Evolutionary conservation across 2,888 invertebrate genomes (phyloP).

Genomic region (Gari tellinella): DNA sequence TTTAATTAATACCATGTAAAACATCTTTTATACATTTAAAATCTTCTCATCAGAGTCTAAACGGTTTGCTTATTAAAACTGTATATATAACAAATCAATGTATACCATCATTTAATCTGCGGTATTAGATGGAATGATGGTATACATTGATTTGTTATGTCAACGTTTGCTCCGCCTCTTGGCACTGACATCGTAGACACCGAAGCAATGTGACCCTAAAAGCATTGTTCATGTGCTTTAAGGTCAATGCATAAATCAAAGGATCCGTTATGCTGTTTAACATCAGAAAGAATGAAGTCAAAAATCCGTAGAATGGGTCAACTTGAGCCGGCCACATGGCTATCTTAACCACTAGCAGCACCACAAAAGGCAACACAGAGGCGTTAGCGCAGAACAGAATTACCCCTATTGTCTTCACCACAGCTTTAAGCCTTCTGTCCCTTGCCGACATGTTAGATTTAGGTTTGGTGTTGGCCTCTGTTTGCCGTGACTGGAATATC

Average conservation of each 20-base stretch:
- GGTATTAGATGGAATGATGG: no score
- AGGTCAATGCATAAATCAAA: slow-evolving; percentile 17
- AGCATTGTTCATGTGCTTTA: slow-evolving; percentile 15
- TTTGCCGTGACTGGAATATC: neutral
- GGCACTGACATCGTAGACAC: no score
- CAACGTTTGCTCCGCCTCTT: no score
- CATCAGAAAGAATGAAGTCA: slow-evolving; percentile 19
- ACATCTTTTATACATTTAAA: no score
- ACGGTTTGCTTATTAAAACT: no score
- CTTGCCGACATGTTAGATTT: neutral
- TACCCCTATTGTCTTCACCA: slow-evolving; percentile 18
- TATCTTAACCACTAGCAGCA: neutral
- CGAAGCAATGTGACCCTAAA: slow-evolving; percentile 1
- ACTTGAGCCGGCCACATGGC: neutral
- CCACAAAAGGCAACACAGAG: slow-evolving; percentile 18
- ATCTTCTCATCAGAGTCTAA: no score
- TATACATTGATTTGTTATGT: no score
- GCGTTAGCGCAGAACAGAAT: slow-evolving; percentile 16
- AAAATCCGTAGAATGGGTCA: neutral
- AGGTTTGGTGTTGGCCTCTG: neutral
- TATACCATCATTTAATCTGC: no score
- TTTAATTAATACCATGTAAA: no score
- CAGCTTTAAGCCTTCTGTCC: neutral
- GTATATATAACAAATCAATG: no score
- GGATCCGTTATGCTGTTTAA: slow-evolving; percentile 23